A percentile compares a stretch with the other conserved stretches of the same genome.
phyloP scores from a whole-genome alignment of 1,140 invertebrate genomes.

The Bilobella aurantiaca region DNA sequence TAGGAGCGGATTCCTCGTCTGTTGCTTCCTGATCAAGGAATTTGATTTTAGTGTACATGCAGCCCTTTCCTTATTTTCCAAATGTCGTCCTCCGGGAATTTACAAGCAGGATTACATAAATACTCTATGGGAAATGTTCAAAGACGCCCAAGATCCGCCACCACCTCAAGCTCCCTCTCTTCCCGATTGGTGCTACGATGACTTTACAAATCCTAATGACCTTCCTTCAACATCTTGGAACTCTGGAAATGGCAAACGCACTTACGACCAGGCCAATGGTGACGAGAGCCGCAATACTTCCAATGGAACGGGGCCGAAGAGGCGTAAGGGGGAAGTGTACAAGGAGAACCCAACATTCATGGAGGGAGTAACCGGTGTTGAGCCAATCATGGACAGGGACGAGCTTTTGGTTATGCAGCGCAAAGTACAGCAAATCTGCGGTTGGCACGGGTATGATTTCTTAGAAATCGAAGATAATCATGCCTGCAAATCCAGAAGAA shows the following conservation, averaged over 20 bases:
- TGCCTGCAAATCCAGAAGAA: background rate
- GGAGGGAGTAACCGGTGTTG: conserved; percentile 65
- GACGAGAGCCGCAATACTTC: conserved; percentile 40
- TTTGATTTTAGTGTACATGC: conserved; percentile 65
- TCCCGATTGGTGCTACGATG: conserved; percentile 68
- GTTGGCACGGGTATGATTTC: conserved; percentile 54
- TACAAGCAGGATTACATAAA: conserved; percentile 58
- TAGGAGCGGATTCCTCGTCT: conserved; percentile 87
- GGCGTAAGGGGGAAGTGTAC: conserved; percentile 26
- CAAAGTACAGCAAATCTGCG: conserved; percentile 69
- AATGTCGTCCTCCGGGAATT: conserved; percentile 51
- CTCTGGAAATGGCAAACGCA: background rate
- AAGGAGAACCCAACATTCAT: conserved; percentile 62
- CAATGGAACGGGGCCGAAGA: conserved; percentile 36
- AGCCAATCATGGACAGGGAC: conserved; percentile 49
- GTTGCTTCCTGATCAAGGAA: conserved; percentile 76
- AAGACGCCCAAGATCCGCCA: conserved; percentile 55
- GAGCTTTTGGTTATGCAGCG: conserved; percentile 58
- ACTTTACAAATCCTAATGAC: conserved; percentile 32
- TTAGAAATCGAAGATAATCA: background rate
- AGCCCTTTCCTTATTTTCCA: conserved; percentile 64
- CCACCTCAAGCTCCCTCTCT: conserved; percentile 56
- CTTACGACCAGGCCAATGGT: conserved; percentile 40
- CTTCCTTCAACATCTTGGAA: background rate
- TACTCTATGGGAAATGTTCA: conserved; percentile 56